Evolutionary conservation across 2,113 vertebrate genomes (phyloP).

Genomic region (Pica pica): DNA sequence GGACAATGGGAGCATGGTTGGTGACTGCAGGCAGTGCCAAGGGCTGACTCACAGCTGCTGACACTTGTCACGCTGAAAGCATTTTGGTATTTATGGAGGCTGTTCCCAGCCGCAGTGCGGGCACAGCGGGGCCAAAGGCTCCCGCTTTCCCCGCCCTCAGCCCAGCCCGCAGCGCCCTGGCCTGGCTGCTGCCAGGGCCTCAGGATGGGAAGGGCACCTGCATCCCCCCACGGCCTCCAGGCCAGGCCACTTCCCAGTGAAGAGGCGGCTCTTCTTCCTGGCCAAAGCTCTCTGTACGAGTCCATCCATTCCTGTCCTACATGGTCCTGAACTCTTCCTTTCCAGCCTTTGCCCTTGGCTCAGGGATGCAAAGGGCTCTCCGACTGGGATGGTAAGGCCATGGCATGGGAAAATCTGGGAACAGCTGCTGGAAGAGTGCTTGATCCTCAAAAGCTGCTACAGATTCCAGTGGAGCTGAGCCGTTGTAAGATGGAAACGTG

Average conservation of each 20-base stretch:
- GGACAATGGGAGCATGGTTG: neutral
- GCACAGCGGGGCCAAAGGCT: neutral
- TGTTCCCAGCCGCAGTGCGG: neutral
- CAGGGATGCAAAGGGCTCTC: neutral
- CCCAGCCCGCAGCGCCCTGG: neutral
- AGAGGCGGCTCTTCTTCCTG: neutral
- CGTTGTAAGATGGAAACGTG: rapidly evolving
- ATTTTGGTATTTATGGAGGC: neutral
- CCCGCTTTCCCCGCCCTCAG: neutral
- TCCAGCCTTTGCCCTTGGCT: neutral
- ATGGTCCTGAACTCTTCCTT: rapidly evolving
- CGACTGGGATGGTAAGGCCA: rapidly evolving
- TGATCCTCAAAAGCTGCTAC: neutral
- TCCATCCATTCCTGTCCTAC: neutral
- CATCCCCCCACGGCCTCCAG: neutral
- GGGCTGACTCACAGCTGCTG: conserved; percentile 21
- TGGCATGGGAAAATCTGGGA: neutral
- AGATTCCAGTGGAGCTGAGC: neutral
- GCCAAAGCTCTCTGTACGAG: rapidly evolving
- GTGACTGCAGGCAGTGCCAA: neutral
- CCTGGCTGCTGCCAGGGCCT: neutral
- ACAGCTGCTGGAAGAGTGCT: neutral
- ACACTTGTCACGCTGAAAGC: neutral
- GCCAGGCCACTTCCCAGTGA: neutral
- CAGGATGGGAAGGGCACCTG: neutral